Evolutionary conservation across 2,113 vertebrate species (phyloP), one percentile per base, ranked within the genome.

Genomic region (Ramphastos sulfuratus): DNA sequence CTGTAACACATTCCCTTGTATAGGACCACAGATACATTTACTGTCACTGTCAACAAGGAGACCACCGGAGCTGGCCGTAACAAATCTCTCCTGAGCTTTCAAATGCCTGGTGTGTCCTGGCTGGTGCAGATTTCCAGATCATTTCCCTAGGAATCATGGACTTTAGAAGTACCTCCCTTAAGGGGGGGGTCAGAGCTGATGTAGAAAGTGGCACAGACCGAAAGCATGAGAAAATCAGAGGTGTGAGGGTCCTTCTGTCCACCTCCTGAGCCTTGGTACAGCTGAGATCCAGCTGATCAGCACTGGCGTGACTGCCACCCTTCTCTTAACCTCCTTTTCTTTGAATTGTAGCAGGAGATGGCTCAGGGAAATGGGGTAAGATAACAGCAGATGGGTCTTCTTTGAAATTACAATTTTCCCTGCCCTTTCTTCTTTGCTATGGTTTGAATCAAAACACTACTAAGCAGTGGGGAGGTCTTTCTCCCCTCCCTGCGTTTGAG

Each of bases 381-480:
- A 31, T 3, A 9, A 50, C 7, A 2, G 11, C 84, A 67, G 55
- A 24, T 12, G 55, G 27, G 44, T 59, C 89, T 87, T 74, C 91
- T 31, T 46, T 81, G 84, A 67, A 72, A 21, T 46, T 58, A 54
- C 16, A 42, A 27, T 76, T 85, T 30, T 81, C 93, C 65, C 85
- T 95, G 77, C 60, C 61, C 66, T 18, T 63, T 87, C 42, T 63
- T 67, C 37, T 16, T 20, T 2, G 1, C 31, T 86, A 69, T 72
- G 44, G 74, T 8, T 42, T 7, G 46, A 79, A 86, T 72, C 70
- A 87, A 88, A 89, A 78, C 73, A 15, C 16, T 78, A 79, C 76
- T 75, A 89, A 96, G 90, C 77, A 56, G 60, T 63, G 82, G 91
- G 94, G 77, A 94, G 80, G 75, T 67, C 80, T 48, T 85, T n/a